These are phyloP conservation scores for Chydorus sphaericus DNA, from an alignment of 2,888 invertebrate species.

Conservation along the genomic window DNA sequence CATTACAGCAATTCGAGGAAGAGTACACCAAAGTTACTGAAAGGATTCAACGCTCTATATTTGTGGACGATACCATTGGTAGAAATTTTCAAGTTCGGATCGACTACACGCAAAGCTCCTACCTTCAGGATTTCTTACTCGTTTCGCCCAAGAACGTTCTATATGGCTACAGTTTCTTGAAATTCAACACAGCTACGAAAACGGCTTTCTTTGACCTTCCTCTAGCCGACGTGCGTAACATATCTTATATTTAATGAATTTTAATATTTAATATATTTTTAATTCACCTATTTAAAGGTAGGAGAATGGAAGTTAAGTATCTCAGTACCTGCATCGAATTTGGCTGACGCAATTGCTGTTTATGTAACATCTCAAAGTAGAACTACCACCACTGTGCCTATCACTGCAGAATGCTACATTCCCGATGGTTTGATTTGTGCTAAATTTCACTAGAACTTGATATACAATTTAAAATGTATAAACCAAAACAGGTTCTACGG, in stretches of 20 bases:
- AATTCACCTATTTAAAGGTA: neutral
- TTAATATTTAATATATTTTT: neutral
- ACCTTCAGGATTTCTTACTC: neutral
- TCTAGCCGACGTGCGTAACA: neutral
- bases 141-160: conserved; percentile 6
- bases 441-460: too few species aligned
- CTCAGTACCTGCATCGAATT: neutral
- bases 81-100: conserved; percentile 8
- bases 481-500: neutral
- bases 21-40: neutral
- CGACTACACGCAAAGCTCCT: conserved; percentile 7
- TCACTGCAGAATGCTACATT: too few species aligned
- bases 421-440: too few species aligned
- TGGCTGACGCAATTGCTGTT: too few species aligned
- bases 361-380: too few species aligned
- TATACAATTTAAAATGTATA: too few species aligned
- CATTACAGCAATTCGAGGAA: neutral
- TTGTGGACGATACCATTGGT: conserved; percentile 7
- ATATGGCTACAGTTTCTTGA: too few species aligned
- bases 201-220: neutral
- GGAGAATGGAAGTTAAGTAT: neutral
- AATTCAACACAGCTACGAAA: too few species aligned
- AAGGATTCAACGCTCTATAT: too few species aligned
- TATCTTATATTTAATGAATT: neutral
- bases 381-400: too few species aligned